Evolutionary conservation across 2,113 vertebrate species (phyloP).

Genomic region (Collichthys lucidus): DNA sequence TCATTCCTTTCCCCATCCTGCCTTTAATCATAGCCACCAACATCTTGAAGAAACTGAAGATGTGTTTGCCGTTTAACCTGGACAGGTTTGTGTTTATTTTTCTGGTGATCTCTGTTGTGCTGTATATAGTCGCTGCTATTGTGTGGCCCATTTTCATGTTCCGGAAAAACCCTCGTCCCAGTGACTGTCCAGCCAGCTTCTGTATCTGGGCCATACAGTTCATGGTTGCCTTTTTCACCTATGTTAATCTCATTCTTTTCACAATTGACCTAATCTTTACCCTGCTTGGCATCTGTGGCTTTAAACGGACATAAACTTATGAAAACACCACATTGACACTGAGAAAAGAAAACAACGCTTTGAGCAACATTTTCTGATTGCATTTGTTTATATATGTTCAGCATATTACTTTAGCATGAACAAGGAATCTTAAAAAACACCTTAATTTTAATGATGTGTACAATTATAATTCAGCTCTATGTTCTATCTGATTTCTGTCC

Average conservation of each 20-base stretch:
- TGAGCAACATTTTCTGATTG: neutral
- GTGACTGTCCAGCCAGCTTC: constrained; percentile 4
- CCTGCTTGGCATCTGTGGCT: constrained; percentile 74
- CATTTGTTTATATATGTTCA: neutral
- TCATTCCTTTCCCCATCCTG: constrained; percentile 86
- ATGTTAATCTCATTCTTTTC: constrained; percentile 87
- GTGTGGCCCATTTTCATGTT: constrained; percentile 87
- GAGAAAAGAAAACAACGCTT: too few species aligned
- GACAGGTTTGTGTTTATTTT: constrained; percentile 83
- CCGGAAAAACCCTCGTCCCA: neutral
- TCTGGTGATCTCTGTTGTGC: constrained; percentile 81
- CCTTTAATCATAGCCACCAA: constrained; percentile 85
- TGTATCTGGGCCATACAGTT: constrained; percentile 82
- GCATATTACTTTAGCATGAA: neutral
- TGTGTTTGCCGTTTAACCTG: constrained; percentile 78
- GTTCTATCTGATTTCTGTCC: neutral
- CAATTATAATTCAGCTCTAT: neutral
- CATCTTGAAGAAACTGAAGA: constrained; percentile 79
- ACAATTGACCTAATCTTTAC: constrained; percentile 86
- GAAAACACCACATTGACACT: neutral
- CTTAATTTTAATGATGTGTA: neutral
- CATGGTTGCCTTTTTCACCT: constrained; percentile 85
- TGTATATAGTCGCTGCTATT: constrained; percentile 84
- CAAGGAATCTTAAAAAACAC: too few species aligned
- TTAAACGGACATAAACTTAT: constrained; percentile 50